Base-by-base conservation (phyloP, 2,888 invertebrate genomes). In the Chrysolina americana region DNA sequence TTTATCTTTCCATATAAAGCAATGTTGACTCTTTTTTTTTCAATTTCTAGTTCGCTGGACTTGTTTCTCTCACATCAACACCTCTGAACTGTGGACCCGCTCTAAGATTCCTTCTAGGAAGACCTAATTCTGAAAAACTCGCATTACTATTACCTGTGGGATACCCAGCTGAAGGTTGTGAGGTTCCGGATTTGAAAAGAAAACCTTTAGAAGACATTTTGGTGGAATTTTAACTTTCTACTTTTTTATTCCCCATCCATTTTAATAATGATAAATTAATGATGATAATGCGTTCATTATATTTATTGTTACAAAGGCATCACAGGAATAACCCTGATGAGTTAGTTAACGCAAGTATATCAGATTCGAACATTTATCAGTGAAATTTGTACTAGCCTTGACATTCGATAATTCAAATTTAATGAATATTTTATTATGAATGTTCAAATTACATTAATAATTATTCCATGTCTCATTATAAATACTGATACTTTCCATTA, bases 41-140 rank as follows among this genome's bases (percentile, higher is more conserved):
- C 79, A 72, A 70, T 82, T 86, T 90, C 53, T 89, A 96, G 94
- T 93, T 94, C 83, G 95, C 96, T 69, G 98, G 98, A 0, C 88
- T 98, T 64, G 95, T 93, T 64, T 94, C 97, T 0, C 89, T 98
- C 53, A 95, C 96, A 0, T 96, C 97, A 3, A 98, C 97, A 0
- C 98, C 98, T 0, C 88, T 98, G 64, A 98, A 98, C 87, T 96
- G 97, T 87, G 96, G 96, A 11, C 93, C 95, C 3, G 93, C 94
- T 0, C 89, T 98, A 23, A 90, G 95, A 13, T 88, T 89, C 21
- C 89, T 98, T 8, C 90, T 98, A 0, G 89, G 90, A n/a, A 90
- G 98, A 68, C 97, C 97, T 0, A 81, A 85, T 0, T 93, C 94
- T 83, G 98, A 98, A 86, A 95, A 96, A 80, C 89, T 97, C 28